phyloP scores from a whole-genome alignment of 2,888 invertebrate genomes.

The Tuberolachnus salignus region DNA sequence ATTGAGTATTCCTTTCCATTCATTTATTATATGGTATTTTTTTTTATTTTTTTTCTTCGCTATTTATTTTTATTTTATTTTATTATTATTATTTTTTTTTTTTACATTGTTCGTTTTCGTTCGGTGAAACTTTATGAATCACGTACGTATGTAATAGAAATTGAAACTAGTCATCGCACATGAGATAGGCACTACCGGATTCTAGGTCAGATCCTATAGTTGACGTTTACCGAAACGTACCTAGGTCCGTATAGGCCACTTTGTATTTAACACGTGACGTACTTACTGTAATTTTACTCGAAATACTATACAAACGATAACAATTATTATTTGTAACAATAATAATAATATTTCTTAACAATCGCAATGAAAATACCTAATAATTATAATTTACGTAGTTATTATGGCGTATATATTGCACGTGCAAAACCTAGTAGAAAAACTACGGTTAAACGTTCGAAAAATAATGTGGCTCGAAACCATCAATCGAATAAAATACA shows the following conservation, averaged over 20 bases:
- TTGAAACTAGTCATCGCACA: slow-evolving; percentile 41
- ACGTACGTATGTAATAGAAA: slow-evolving; percentile 32
- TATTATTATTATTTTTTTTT: too few species aligned
- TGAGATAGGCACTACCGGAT: not conserved
- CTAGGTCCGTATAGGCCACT: not conserved
- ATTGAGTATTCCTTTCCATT: slow-evolving; percentile 43
- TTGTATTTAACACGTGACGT: not conserved
- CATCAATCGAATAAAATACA: too few species aligned
- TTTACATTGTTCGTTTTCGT: slow-evolving; percentile 45
- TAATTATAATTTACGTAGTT: not conserved
- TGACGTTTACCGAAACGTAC: slow-evolving; percentile 34
- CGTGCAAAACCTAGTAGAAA: too few species aligned
- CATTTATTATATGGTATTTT: slow-evolving; percentile 30
- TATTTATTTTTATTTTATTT: too few species aligned
- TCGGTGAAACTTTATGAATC: slow-evolving; percentile 53
- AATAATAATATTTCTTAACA: not conserved
- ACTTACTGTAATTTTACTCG: not conserved
- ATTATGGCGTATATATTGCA: not conserved
- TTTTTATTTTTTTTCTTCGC: slow-evolving; percentile 8
- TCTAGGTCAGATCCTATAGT: slow-evolving; percentile 49
- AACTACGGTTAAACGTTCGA: too few species aligned
- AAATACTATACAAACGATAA: not conserved
- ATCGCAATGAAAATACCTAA: not conserved
- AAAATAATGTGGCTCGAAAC: too few species aligned
- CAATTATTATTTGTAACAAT: slow-evolving; percentile 2